Evolutionary conservation across 2,888 invertebrate species (phyloP).

Genomic region (Conistra vaccinii): DNA sequence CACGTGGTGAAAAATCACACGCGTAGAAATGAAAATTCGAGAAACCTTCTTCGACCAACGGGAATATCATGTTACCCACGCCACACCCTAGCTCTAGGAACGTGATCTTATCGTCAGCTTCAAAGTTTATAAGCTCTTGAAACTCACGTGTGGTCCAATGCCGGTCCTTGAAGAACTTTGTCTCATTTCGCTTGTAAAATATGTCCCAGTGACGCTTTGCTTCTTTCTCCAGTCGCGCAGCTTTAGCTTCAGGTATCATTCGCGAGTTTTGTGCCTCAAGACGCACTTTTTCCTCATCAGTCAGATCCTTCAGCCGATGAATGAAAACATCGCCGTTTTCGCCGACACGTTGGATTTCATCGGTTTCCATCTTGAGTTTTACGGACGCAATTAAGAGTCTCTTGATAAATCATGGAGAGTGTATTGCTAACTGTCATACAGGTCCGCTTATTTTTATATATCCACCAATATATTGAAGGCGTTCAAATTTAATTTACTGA

Average conservation of each 20-base stretch:
- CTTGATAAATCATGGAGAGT: background rate
- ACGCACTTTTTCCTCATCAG: slow-evolving; percentile 91
- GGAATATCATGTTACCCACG: slow-evolving; percentile 99
- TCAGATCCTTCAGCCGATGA: slow-evolving; percentile 88
- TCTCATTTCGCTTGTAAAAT: slow-evolving; percentile 98
- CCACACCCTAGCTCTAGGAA: slow-evolving; percentile 98
- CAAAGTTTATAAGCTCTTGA: slow-evolving; percentile 92
- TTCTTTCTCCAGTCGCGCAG: slow-evolving; percentile 94
- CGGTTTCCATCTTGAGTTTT: slow-evolving; percentile 79
- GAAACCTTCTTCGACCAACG: slow-evolving; percentile 95
- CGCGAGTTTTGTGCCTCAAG: slow-evolving; percentile 92
- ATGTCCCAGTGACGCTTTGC: slow-evolving; percentile 98
- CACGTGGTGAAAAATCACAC: slow-evolving; percentile 98
- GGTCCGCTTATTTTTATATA: slow-evolving; percentile 23
- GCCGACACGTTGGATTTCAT: slow-evolving; percentile 73
- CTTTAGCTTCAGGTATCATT: slow-evolving; percentile 92
- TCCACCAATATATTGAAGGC: background rate
- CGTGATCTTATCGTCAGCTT: slow-evolving; percentile 89
- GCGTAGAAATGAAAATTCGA: slow-evolving; percentile 93
- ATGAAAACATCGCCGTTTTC: slow-evolving; percentile 77
- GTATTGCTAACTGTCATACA: background rate
- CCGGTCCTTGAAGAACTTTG: slow-evolving; percentile 98
- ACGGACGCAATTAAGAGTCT: background rate
- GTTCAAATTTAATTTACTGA: no score
- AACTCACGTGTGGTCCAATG: slow-evolving; percentile 99